Conservation (phyloP, 2,888 invertebrate species). For the Sclerodermus sp. region DNA sequence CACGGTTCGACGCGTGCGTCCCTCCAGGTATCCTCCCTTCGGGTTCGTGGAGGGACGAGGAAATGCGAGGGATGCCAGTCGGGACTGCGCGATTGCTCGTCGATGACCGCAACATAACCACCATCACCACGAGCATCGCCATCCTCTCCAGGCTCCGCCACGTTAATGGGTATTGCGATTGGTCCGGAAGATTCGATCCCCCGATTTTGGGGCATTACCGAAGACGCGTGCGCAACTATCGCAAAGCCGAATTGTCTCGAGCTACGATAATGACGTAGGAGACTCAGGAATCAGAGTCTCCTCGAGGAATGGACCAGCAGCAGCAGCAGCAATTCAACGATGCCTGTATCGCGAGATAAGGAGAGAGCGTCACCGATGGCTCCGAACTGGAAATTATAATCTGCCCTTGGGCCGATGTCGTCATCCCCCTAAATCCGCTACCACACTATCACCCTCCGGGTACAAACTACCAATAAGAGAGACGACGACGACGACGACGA, state of each 20-base stretch:
- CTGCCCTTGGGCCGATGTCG: too few species aligned
- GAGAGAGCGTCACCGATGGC: too few species aligned
- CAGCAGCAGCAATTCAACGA: too few species aligned
- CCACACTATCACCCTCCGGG: too few species aligned
- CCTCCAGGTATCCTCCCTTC: slow-evolving; percentile 16
- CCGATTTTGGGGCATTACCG: slow-evolving; percentile 12
- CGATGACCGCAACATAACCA: slow-evolving; percentile 27
- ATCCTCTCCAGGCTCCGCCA: slow-evolving; percentile 24
- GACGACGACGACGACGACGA: too few species aligned
- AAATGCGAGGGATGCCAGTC: slow-evolving; percentile 1
- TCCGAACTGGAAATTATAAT: too few species aligned
- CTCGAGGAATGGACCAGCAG: not conserved
- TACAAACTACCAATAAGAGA: too few species aligned
- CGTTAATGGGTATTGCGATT: slow-evolving; percentile 35
- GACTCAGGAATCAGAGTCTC: slow-evolving; percentile 2
- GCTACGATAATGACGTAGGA: slow-evolving; percentile 24
- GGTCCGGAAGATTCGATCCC: slow-evolving; percentile 29
- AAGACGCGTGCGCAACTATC: not conserved
- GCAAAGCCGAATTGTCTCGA: slow-evolving; percentile 20
- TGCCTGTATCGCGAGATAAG: too few species aligned
- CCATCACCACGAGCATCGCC: slow-evolving; percentile 33
- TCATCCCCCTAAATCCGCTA: too few species aligned
- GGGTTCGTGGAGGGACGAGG: slow-evolving; percentile 17
- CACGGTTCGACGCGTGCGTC: slow-evolving; percentile 2
- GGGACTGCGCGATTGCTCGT: slow-evolving; percentile 23